Evolutionary conservation across 2,113 vertebrate genomes (phyloP), one percentile per base, ranked within the genome.

Genomic region (Penelope pileata): DNA sequence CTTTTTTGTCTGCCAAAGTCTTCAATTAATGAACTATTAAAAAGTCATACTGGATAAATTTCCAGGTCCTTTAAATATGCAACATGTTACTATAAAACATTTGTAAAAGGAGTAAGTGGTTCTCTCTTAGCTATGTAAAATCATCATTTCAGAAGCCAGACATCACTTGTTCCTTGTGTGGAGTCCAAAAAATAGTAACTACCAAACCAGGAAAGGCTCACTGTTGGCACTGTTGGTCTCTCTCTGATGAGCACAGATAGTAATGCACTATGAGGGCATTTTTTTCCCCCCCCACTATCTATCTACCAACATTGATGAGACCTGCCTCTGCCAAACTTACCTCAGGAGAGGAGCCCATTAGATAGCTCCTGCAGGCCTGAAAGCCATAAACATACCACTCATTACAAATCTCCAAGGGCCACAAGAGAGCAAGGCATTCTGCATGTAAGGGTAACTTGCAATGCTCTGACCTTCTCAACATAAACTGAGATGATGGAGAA

Each of bases 131-230:
- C 40, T 59, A 38, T 43, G 72, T 86, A 69, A 91, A 60, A 88
- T 47, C 63, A 64, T 47, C 72, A 34, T 69, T 91, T 90, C 26
- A 78, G 56, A 81, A 63, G 63, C 90, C 83, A 94, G 82, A 74
- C 26, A 30, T 91, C 56, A 90, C 62, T 58, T n/a, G n/a, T 32
- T 66, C 70, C 62, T n/a, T 62, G 30, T 45, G 48, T 34, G 36
- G 40, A 72, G 58, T 62, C 70, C 88, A 94, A 92, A 82, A 43
- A 91, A 79, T 27, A 75, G 43, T 60, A 89, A 93, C 80, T 82
- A 91, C 70, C 62, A 88, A 64, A 90, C 7, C 67, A 90, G 62
- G 27, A 63, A 74, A 83, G 47, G 56, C 26, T 82, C 30, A n/a
- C n/a, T n/a, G n/a, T n/a, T n/a, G n/a, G n/a, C 56, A 24, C 40